These are phyloP conservation scores for Nomada fabriciana DNA, from an alignment of 2,888 invertebrate genomes.

Conservation along the genomic window DNA sequence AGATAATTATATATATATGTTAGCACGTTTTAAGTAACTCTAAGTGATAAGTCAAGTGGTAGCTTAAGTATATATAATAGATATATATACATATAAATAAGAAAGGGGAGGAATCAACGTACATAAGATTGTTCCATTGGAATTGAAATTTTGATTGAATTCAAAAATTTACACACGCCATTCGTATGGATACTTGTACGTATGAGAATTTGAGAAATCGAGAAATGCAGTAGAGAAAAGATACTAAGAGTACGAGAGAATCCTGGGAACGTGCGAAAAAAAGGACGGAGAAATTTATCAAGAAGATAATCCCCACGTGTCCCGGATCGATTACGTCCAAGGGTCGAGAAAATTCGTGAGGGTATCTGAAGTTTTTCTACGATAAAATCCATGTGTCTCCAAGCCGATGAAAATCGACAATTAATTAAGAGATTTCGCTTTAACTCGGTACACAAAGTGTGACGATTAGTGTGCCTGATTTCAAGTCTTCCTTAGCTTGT, in stretches of 20 bases:
- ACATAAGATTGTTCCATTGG: neutral
- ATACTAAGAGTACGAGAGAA: neutral
- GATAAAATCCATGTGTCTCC: constrained; percentile 75
- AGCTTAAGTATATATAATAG: constrained; percentile 44
- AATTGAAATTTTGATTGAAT: neutral
- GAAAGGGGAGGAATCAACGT: constrained; percentile 1
- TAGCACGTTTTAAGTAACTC: constrained; percentile 45
- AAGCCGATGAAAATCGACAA: constrained; percentile 49
- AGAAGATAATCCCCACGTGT: constrained; percentile 53
- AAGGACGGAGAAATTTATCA: neutral
- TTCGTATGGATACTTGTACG: neutral
- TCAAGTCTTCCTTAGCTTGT: constrained; percentile 78
- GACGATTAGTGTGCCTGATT: constrained; percentile 78
- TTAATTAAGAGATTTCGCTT: constrained; percentile 41
- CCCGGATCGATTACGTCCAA: constrained; percentile 24
- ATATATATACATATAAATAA: neutral
- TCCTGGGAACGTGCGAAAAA: neutral
- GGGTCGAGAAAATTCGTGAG: neutral
- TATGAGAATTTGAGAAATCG: constrained; percentile 8
- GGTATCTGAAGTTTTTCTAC: constrained; percentile 38
- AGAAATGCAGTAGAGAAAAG: neutral
- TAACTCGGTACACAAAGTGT: constrained; percentile 15
- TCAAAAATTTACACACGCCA: constrained; percentile 1
- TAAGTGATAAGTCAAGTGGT: constrained; percentile 56
- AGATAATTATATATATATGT: constrained; percentile 16